Evolutionary conservation across 2,888 invertebrate genomes (phyloP), one percentile per base, ranked within the genome.

Genomic region (Gasteruption jaculator): DNA sequence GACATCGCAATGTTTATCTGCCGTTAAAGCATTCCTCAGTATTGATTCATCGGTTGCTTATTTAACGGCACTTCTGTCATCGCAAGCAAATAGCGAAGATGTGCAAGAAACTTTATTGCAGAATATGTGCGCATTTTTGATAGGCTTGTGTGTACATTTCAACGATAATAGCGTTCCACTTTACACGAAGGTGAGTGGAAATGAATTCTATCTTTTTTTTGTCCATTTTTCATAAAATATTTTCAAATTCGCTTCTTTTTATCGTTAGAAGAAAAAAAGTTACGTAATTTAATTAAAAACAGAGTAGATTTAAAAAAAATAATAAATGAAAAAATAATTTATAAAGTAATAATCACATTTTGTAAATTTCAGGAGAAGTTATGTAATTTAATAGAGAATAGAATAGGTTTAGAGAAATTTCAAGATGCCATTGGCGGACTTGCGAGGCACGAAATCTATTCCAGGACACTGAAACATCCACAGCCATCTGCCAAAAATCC

Each of bases 401-500:
- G 97, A 49, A 88, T 99, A 44, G 95, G 93, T 5, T 74, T 88
- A 53, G 97, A 99, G 66, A 82, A 82, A 35, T 91, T 92, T 66
- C 79, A 85, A 43, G 85, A 90, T 48, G 91, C 91, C 61, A 74
- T 99, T 43, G 81, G 83, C 37, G 88, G 91, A 54, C 85, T 97
- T 40, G 81, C 88, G 0, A 82, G 87, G 37, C 91, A 91, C 64
- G 97, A 97, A 73, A 79, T 85, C 27, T 99, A 96, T 73, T 89
- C 87, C 41, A 82, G 84, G 61, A 92, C 96, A 11, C 84, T 91
- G 14, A 96, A 97, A 67, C 91, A 91, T 60, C 94, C 97, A 1
- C 94, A 96, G 71, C 80, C 91, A 20, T 78, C 83, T 30, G 87
- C 85, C 8, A 84, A 83, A 66, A 75, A 79, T 39, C 74, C 89